Evolutionary conservation across 2,888 invertebrate genomes (phyloP).

Genomic region (Crepidodera aurea): DNA sequence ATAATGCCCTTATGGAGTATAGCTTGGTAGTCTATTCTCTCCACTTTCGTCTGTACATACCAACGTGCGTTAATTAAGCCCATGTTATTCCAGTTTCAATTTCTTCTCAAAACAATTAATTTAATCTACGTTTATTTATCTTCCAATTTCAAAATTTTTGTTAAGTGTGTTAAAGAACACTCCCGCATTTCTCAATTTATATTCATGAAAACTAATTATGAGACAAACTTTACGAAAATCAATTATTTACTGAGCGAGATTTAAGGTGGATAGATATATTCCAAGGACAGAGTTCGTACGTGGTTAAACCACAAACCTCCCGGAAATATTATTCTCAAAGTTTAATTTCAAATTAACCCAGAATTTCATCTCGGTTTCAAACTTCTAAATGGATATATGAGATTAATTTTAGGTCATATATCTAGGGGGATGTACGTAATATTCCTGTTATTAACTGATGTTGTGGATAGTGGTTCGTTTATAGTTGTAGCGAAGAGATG

Average conservation of each 20-base stretch:
- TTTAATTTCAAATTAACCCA: slow-evolving; percentile 20
- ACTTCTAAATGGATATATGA: slow-evolving; percentile 15
- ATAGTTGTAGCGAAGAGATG: background rate
- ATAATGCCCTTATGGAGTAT: too few species aligned
- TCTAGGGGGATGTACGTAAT: background rate
- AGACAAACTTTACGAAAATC: slow-evolving; percentile 12
- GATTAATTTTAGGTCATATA: slow-evolving; percentile 18
- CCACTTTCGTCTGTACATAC: too few species aligned
- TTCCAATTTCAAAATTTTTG: too few species aligned
- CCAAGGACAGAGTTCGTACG: background rate
- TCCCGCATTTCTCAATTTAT: slow-evolving; percentile 4
- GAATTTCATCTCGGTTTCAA: slow-evolving; percentile 17
- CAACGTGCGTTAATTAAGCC: too few species aligned
- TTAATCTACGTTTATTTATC: too few species aligned
- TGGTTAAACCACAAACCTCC: slow-evolving; percentile 3
- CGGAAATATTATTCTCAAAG: slow-evolving; percentile 15
- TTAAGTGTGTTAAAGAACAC: background rate
- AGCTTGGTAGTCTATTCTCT: too few species aligned
- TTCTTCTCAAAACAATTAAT: too few species aligned
- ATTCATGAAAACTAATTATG: slow-evolving; percentile 11
- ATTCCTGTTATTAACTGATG: slow-evolving; percentile 4
- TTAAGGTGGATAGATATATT: slow-evolving; percentile 13
- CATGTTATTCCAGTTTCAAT: too few species aligned
- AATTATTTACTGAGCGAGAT: slow-evolving; percentile 11
- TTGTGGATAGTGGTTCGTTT: background rate